These are phyloP conservation scores for Scelioninae gen. 1 DNA, from an alignment of 2,888 invertebrate species.

Conservation along the genomic window DNA sequence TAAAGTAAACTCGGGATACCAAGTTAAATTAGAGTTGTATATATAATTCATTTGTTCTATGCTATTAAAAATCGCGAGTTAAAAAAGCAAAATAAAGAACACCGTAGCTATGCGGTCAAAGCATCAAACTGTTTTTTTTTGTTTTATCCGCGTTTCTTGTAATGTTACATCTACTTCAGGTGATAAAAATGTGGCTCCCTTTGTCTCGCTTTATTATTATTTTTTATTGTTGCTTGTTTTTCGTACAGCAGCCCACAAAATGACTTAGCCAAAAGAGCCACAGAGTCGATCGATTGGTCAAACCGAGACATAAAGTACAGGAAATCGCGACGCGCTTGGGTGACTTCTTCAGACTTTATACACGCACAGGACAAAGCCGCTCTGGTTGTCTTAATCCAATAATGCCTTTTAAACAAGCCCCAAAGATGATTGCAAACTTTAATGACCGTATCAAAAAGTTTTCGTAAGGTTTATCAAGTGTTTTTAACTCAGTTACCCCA, in stretches of 20 bases:
- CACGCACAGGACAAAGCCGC: constrained; percentile 64
- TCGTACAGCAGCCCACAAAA: constrained; percentile 38
- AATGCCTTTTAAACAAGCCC: constrained; percentile 36
- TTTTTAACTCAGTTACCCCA: constrained; percentile 31
- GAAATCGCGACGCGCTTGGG: constrained; percentile 56
- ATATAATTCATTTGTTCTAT: neutral
- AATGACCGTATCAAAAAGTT: constrained; percentile 44
- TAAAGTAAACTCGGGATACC: neutral
- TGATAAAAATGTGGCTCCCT: constrained; percentile 38
- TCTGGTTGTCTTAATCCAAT: constrained; percentile 74
- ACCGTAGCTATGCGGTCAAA: constrained; percentile 25
- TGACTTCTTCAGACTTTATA: constrained; percentile 31
- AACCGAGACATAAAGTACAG: constrained; percentile 67
- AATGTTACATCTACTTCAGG: constrained; percentile 39
- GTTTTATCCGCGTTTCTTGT: constrained; percentile 40
- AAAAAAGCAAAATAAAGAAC: constrained; percentile 6
- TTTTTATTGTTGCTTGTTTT: constrained; percentile 42
- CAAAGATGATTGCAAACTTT: constrained; percentile 29
- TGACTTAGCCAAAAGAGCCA: constrained; percentile 61
- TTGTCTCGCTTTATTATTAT: constrained; percentile 24
- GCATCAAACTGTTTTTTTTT: constrained; percentile 32
- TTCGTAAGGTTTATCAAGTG: constrained; percentile 23
- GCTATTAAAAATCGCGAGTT: neutral
- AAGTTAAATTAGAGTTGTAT: neutral
- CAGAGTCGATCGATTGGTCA: constrained; percentile 69